These are phyloP conservation scores for Sphaerodactylus townsendi DNA, from an alignment of 2,113 vertebrate species.

Conservation along the genomic window DNA sequence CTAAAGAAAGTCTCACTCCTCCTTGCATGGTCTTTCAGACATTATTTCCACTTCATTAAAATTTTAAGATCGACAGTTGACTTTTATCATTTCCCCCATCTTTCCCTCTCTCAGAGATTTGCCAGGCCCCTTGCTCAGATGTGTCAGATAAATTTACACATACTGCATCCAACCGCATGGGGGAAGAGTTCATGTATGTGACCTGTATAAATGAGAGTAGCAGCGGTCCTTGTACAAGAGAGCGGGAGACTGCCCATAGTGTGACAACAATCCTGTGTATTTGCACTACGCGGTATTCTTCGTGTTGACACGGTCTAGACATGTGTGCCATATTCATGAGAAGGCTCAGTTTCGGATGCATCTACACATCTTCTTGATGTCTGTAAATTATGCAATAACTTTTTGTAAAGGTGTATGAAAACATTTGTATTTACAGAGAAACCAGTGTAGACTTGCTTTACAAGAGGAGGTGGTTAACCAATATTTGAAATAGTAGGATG, in stretches of 20 bases:
- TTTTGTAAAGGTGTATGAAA: too few relatives aligned
- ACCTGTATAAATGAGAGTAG: background rate
- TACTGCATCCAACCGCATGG: background rate
- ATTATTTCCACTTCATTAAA: constrained; percentile 22
- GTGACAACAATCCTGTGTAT: background rate
- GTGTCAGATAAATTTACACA: background rate
- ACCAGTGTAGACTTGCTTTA: too few relatives aligned
- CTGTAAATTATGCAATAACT: too few relatives aligned
- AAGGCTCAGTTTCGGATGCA: background rate
- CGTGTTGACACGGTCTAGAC: background rate
- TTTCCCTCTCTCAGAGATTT: background rate
- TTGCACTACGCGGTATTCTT: background rate
- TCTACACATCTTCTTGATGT: background rate
- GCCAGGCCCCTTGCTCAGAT: background rate
- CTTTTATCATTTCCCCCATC: background rate
- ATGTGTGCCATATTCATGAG: background rate
- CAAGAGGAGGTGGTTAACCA: too few relatives aligned
- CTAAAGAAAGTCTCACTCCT: accelerated
- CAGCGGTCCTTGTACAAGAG: too few relatives aligned
- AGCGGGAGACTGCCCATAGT: background rate
- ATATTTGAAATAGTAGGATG: too few relatives aligned
- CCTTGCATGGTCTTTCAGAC: background rate
- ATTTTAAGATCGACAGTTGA: constrained; percentile 20
- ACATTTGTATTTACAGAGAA: too few relatives aligned
- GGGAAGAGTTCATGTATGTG: background rate